A percentile compares a stretch with the other conserved stretches of the same genome.
Conservation (phyloP, 2,797 vertebrate species). For the Gallirallus australis region DNA sequence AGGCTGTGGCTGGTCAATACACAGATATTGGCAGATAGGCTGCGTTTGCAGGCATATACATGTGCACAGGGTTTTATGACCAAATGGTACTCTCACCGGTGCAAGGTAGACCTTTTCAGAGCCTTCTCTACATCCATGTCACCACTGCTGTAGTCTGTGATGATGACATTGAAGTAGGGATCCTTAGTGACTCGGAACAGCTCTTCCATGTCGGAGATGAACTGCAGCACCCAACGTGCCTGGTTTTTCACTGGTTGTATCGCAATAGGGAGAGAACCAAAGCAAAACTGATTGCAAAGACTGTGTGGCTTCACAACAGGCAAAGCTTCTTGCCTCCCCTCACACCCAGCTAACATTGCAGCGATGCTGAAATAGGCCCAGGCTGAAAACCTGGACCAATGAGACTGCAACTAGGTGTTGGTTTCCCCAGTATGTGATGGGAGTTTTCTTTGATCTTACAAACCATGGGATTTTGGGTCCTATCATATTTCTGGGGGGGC, state of each 20-base stretch:
- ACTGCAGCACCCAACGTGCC: constrained; percentile 93
- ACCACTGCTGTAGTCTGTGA: constrained; percentile 90
- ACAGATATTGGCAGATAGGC: background rate
- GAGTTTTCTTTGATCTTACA: background rate
- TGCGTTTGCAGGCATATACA: background rate
- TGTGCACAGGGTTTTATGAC: background rate
- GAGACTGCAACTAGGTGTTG: background rate
- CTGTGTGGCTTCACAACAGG: background rate
- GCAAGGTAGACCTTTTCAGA: constrained; percentile 84
- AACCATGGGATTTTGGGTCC: background rate
- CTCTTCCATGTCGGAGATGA: constrained; percentile 92
- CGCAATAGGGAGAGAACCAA: background rate
- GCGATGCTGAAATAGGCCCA: background rate
- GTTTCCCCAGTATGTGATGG: background rate
- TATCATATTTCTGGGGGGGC: background rate
- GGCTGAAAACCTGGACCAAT: background rate
- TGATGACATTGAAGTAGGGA: constrained; percentile 88
- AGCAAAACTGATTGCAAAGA: background rate
- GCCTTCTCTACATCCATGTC: constrained; percentile 90
- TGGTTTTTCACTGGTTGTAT: constrained; percentile 91
- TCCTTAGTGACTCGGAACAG: constrained; percentile 84
- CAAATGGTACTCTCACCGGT: constrained; percentile 76
- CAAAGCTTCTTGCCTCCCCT: background rate
- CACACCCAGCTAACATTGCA: background rate
- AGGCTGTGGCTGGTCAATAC: background rate